A percentile compares a stretch with the other conserved stretches of the same genome.
Conservation (phyloP, 2,888 invertebrate genomes). For the Amblyjoppa fuscipennis region DNA sequence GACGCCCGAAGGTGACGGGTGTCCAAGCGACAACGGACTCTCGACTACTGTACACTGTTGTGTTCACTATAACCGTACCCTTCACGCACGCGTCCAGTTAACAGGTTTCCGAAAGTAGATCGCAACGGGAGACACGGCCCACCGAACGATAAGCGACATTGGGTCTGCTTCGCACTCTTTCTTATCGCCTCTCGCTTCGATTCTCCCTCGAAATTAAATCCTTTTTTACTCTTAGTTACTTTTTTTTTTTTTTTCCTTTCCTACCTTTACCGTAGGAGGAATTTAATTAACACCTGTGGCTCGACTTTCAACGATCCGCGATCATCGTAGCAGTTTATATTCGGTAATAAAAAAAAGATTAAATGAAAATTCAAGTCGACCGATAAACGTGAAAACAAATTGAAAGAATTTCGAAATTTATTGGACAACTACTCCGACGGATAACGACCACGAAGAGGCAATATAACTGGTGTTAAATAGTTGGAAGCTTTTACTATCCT, state of each 20-base stretch:
- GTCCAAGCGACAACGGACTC: constrained; percentile 9
- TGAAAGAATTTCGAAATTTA: constrained; percentile 38
- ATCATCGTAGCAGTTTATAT: not conserved
- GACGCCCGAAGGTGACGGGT: constrained; percentile 4
- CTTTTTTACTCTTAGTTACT: not conserved
- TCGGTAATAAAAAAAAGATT: not conserved
- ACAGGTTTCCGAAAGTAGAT: constrained; percentile 65
- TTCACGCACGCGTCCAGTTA: constrained; percentile 25
- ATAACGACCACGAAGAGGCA: constrained; percentile 41
- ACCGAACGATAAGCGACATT: not conserved
- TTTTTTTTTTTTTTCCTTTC: not conserved
- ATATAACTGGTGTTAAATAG: constrained; percentile 58
- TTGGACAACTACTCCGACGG: constrained; percentile 29
- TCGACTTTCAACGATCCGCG: not conserved
- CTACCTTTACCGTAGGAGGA: not conserved
- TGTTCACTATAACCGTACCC: constrained; percentile 44
- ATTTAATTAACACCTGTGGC: not conserved
- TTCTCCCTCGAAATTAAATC: not conserved
- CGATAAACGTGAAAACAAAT: not conserved
- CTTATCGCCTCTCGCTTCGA: not conserved
- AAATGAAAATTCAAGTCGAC: constrained; percentile 29
- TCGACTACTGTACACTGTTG: not conserved
- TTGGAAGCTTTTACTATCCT: constrained; percentile 53
- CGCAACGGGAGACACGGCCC: constrained; percentile 39
- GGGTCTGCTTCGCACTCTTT: not conserved